Base-by-base conservation (phyloP, 2,797 vertebrate species). In the Sternarchorhynchus goeldii region DNA sequence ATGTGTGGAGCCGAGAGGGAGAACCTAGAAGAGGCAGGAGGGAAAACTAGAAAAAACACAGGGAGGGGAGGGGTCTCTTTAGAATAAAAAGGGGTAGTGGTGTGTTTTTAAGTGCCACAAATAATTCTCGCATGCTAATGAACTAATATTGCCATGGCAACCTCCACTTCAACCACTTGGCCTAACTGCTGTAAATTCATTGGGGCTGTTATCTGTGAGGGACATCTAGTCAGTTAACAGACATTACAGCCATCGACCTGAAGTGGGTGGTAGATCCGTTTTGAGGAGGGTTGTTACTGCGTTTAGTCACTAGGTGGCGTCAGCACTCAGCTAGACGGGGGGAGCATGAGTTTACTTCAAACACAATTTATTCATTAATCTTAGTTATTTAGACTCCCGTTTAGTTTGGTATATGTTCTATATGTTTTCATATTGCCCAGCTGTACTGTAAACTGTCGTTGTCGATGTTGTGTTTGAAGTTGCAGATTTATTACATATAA, bases 71-170 rank as follows among this genome's bases (percentile, higher is more conserved):
- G 83, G 57, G 76, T 50, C 45, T 14, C 64, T 66, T 57, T 57
- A 17, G 45, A 67, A 39, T n/a, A 77, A 77, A 73, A 25, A 32
- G 36, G 39, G 60, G 2, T 82, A 78, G 85, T 86, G 70, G 31
- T 53, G 62, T 68, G 45, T 39, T 90, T 90, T 88, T 85, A 88
- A 91, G 87, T 88, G 83, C 80, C 80, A 82, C 85, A 88, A 70
- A 76, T 87, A 86, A 90, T 87, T 89, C 87, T 86, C 57, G 73
- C 72, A 65, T 32, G 41, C 82, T 91, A 90, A 89, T 88, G 86
- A 89, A 84, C 84, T 77, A 78, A 82, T 77, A 72, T 90, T 85
- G 69, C 87, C 87, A 91, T 89, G 85, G 85, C 81, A 91, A 91
- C 88, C 3, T 81, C 76, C 75, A 76, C 77, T 82, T 81, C 69